Evolutionary conservation across 2,797 vertebrate species (phyloP).

Genomic region (Gallinago stenura): DNA sequence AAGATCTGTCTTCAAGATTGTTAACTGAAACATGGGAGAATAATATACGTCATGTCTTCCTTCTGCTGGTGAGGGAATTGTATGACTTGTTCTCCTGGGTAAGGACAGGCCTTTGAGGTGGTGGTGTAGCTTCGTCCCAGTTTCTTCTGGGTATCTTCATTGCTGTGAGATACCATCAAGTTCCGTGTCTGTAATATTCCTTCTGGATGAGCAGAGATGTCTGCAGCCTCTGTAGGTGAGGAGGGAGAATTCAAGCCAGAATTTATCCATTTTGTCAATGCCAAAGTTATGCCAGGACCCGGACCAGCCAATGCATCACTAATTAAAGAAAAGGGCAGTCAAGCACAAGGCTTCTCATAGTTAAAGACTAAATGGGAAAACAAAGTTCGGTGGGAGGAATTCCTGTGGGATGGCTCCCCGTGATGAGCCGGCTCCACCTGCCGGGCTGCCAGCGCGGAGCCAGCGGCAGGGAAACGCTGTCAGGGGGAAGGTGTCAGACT

Average conservation of each 20-base stretch:
- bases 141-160: not conserved
- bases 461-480: not conserved
- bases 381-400: rapidly evolving
- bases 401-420: rapidly evolving
- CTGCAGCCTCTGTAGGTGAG: not conserved
- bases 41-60: not conserved
- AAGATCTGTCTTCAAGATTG: not conserved
- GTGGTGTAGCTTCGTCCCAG: not conserved
- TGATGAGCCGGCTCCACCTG: not conserved
- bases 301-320: not conserved
- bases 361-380: rapidly evolving
- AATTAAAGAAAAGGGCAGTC: not conserved
- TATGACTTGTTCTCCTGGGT: not conserved
- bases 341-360: rapidly evolving
- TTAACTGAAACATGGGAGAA: not conserved
- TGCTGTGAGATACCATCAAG: not conserved
- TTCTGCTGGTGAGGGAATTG: not conserved
- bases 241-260: not conserved
- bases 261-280: not conserved
- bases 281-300: too few relatives aligned
- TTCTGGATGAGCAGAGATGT: not conserved
- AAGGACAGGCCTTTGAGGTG: not conserved
- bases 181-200: rapidly evolving
- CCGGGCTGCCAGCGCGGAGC: rapidly evolving
- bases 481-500: not conserved